Evolutionary conservation across 2,888 invertebrate genomes (phyloP).

Genomic region (Pharmacophagus antenor): DNA sequence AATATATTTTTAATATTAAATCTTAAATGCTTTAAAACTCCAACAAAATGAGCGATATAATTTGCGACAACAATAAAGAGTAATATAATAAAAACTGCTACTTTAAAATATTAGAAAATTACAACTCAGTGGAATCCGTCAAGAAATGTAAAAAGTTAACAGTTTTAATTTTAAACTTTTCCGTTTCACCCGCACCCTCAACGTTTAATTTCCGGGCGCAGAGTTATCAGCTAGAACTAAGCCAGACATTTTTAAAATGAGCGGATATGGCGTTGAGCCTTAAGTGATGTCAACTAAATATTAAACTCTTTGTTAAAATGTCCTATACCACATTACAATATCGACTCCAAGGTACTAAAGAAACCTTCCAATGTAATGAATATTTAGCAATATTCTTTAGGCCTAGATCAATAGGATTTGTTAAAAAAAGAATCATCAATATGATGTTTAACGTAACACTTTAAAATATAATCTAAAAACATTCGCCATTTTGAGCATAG

Average conservation of each 20-base stretch:
- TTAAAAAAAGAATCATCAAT: too few species aligned
- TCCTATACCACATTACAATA: neutral
- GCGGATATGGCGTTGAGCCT: conserved; percentile 39
- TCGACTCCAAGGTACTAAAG: too few species aligned
- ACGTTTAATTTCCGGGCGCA: conserved; percentile 71
- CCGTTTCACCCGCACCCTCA: conserved; percentile 57
- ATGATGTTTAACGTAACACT: too few species aligned
- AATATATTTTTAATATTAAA: too few species aligned
- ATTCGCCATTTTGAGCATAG: too few species aligned
- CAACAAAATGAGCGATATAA: neutral
- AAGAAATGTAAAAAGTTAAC: conserved; percentile 56
- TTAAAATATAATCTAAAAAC: too few species aligned
- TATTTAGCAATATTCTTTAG: too few species aligned
- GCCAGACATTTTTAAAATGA: conserved; percentile 53
- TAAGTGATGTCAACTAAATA: conserved; percentile 43
- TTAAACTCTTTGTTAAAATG: neutral
- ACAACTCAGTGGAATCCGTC: conserved; percentile 53
- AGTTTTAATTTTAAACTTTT: conserved; percentile 72
- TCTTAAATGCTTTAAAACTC: too few species aligned
- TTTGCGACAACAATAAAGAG: neutral
- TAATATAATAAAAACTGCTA: neutral
- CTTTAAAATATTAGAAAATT: conserved; percentile 21
- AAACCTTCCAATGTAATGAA: too few species aligned
- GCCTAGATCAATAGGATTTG: too few species aligned
- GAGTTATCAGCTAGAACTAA: conserved; percentile 67